Percentiles rank a stretch among this genome's conserved stretches.
Evolutionary conservation across 2,113 vertebrate species (phyloP).

Genomic region (Stegastes partitus): DNA sequence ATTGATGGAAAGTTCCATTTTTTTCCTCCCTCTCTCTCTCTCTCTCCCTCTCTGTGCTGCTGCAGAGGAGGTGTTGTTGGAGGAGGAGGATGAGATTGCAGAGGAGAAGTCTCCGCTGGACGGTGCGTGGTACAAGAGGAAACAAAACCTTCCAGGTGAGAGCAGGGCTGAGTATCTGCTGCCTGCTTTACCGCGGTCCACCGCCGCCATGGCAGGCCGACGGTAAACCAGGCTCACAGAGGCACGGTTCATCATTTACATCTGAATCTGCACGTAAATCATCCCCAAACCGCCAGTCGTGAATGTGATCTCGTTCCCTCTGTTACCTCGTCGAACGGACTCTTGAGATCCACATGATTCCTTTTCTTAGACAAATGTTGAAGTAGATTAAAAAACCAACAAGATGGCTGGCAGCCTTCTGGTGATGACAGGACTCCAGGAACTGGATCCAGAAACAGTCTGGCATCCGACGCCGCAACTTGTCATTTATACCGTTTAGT

Average conservation of each 20-base stretch:
- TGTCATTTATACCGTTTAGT: not conserved
- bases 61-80: conserved; percentile 98
- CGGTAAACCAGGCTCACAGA: conserved; percentile 54
- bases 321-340: not conserved
- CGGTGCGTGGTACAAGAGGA: conserved; percentile 88
- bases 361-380: not conserved
- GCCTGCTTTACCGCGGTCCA: conserved; percentile 37
- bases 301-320: conserved; percentile 13
- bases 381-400: not conserved
- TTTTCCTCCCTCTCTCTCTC: not conserved
- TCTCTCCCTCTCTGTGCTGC: conserved; percentile 48
- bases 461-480: not conserved
- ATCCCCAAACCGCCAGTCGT: conserved; percentile 1
- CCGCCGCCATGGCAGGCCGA: conserved; percentile 12
- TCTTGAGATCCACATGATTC: not conserved
- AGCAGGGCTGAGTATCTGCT: conserved; percentile 33
- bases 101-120: conserved; percentile 97
- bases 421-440: not conserved
- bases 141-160: conserved; percentile 85
- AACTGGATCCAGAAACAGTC: not conserved
- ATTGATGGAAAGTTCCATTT: conserved; percentile 24
- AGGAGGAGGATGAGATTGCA: conserved; percentile 96
- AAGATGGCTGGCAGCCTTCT: not conserved
- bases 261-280: conserved; percentile 25
- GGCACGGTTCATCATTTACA: conserved; percentile 9